Evolutionary conservation across 2,113 vertebrate genomes (phyloP).

Genomic region (Oncorhynchus clarkii): DNA sequence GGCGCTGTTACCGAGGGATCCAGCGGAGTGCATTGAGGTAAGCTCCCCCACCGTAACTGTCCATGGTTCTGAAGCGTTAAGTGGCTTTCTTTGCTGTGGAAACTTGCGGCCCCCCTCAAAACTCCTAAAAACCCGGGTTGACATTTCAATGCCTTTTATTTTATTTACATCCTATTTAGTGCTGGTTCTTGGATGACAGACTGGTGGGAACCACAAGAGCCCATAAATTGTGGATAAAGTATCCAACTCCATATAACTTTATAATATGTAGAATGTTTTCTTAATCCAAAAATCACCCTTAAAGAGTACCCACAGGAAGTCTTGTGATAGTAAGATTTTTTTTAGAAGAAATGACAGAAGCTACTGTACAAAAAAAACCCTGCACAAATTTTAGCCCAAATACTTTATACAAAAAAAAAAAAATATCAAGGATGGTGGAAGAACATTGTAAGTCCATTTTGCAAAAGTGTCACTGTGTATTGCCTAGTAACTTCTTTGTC

Average conservation of each 20-base stretch:
- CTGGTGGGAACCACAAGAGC: constrained; percentile 42
- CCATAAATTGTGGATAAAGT: constrained; percentile 21
- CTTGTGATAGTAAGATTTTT: not conserved
- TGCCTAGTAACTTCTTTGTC: too few relatives aligned
- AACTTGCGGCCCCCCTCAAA: constrained; percentile 58
- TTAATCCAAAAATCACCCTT: constrained; percentile 9
- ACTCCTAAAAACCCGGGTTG: constrained; percentile 62
- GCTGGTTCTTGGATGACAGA: constrained; percentile 48
- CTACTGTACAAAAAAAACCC: not conserved
- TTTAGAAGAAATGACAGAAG: not conserved
- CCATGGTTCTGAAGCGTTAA: constrained; percentile 76
- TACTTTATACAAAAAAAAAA: too few relatives aligned
- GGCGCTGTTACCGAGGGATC: constrained; percentile 58
- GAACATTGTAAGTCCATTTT: too few relatives aligned
- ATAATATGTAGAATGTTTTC: constrained; percentile 14
- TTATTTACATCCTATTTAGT: constrained; percentile 65
- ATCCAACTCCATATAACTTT: constrained; percentile 44
- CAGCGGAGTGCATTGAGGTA: constrained; percentile 58
- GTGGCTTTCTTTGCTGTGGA: constrained; percentile 61
- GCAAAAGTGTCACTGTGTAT: too few relatives aligned
- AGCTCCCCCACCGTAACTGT: constrained; percentile 65
- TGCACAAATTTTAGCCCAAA: not conserved
- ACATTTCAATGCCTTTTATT: constrained; percentile 71
- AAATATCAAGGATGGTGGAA: too few relatives aligned
- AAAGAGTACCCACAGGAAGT: not conserved